Base-by-base conservation (phyloP, 2,113 vertebrate genomes). In the Laterallus jamaicensis region DNA sequence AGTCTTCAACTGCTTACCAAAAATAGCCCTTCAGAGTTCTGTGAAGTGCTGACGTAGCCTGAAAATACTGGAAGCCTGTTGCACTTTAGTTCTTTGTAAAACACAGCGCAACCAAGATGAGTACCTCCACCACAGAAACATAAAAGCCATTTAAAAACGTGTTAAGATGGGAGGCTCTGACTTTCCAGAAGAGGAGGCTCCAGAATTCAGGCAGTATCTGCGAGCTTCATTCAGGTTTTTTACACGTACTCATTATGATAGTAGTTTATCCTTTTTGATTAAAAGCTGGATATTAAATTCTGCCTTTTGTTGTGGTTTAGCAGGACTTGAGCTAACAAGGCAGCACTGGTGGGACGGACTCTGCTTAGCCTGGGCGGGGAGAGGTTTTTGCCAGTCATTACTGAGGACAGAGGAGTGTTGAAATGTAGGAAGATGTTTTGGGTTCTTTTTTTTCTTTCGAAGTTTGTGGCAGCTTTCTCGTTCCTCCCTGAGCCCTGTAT, bases 301-400 rank as follows among this genome's bases (percentile, higher is more conserved):
- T 68, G 58, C 85, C 44, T 84, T 93, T 82, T 94, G 84, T 90
- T 93, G 90, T 95, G 93, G 92, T 96, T 87, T 60, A 94, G 75
- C 62, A 91, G 67, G 85, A 62, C 85, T 86, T 68, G 76, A 96
- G 76, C 80, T 73, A 73, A 55, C 75, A n/a, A 42, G 80, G 88
- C 82, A 86, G 47, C 47, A 8, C 44, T 62, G 9, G 56, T 59
- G 58, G 54, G 84, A 42, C 58, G 84, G 66, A 67, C 88, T 86
- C 80, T 62, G 44, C 26, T 21, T 59, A 93, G 80, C 76, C 82
- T 81, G 64, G 78, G 60, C 10, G 0, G 78, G 96, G 74, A 75
- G 37, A 25, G 74, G 66, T 85, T 96, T 90, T 90, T 78, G 77
- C 81, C 66, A n/a, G 77, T 8, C 18, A 31, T 83, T 88, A 66